A percentile compares a stretch with the other conserved stretches of the same genome.
These are phyloP conservation scores for Lycocerus yunnanus DNA, from an alignment of 2,888 invertebrate species.

Conservation along the genomic window DNA sequence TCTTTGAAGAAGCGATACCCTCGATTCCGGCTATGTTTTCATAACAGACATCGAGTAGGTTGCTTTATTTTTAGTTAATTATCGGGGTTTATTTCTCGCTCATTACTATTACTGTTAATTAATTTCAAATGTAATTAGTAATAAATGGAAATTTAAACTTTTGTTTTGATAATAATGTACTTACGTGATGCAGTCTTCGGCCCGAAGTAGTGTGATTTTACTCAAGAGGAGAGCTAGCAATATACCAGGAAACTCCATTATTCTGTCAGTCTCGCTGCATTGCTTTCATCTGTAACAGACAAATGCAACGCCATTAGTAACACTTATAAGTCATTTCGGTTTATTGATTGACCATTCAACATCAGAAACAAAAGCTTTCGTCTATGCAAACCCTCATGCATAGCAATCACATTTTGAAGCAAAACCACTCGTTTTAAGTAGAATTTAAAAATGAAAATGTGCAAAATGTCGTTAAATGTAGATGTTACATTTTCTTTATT, in stretches of 20 bases:
- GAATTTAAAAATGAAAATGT: not conserved
- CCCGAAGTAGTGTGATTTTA: constrained; percentile 37
- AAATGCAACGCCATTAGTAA: constrained; percentile 7
- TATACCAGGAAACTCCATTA: constrained; percentile 42
- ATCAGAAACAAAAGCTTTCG: not conserved
- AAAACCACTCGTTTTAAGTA: not conserved
- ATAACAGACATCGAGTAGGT: not conserved
- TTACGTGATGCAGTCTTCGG: constrained; percentile 50
- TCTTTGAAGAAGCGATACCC: not conserved
- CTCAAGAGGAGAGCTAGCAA: constrained; percentile 42
- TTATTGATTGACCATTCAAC: not conserved
- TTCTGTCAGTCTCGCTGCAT: constrained; percentile 36
- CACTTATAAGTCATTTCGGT: not conserved
- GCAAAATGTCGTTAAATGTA: not conserved
- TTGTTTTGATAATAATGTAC: constrained; percentile 29
- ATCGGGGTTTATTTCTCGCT: not conserved
- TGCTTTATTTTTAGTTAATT: not conserved
- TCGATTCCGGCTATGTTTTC: not conserved
- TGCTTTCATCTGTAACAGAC: constrained; percentile 25
- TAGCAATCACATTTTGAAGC: not conserved
- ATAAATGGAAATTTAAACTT: not conserved
- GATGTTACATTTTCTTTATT: not conserved
- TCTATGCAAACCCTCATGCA: not conserved
- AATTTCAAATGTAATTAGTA: not conserved
- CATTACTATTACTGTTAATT: not conserved